These are phyloP conservation scores for Dendrocincla fuliginosa DNA, from an alignment of 2,797 vertebrate genomes.

Conservation along the genomic window DNA sequence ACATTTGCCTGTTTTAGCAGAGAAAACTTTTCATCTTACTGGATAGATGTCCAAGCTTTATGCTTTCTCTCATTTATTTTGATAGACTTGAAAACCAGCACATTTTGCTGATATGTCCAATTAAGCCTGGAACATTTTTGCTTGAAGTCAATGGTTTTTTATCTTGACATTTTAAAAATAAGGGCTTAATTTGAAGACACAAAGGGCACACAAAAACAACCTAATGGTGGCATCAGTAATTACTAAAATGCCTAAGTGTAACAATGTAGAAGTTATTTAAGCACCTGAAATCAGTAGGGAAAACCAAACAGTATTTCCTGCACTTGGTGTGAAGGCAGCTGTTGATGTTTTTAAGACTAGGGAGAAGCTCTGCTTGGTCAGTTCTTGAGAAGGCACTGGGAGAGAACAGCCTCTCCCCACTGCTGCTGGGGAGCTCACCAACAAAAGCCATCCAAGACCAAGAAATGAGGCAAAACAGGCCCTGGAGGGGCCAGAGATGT, in stretches of 20 bases:
- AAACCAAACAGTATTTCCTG: neutral
- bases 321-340: neutral
- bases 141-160: neutral
- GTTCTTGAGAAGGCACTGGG: neutral
- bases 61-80: neutral
- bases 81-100: neutral
- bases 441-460: neutral
- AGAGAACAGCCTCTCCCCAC: neutral
- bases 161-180: neutral
- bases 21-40: neutral
- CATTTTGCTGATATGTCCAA: neutral
- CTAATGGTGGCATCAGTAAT: neutral
- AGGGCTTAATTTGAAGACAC: neutral
- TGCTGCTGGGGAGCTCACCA: neutral
- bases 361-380: neutral
- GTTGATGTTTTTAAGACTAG: neutral
- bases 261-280: neutral
- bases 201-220: neutral
- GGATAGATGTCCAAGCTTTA: neutral
- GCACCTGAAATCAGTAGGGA: neutral
- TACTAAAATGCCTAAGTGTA: neutral
- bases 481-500: neutral
- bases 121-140: neutral
- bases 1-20: constrained; percentile 7
- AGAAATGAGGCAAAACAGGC: neutral